Evolutionary conservation across 1,140 invertebrate species (phyloP).

Genomic region (Calliopsis andreniformis): DNA sequence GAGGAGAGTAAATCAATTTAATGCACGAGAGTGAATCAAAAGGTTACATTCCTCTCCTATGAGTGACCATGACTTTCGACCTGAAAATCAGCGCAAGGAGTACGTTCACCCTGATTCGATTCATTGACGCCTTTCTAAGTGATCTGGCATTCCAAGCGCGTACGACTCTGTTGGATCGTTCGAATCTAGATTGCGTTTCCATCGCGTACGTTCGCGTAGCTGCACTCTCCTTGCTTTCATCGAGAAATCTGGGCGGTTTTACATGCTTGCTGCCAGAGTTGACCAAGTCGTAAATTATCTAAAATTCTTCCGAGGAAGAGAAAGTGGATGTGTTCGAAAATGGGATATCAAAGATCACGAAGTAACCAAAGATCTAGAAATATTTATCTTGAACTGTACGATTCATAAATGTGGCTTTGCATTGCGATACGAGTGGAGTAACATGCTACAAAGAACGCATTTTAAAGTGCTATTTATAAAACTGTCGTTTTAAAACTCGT

Average conservation of each 20-base stretch:
- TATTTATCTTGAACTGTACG: too few relatives aligned
- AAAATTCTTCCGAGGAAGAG: too few relatives aligned
- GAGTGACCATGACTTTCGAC: conserved; percentile 49
- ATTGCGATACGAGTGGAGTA: too few relatives aligned
- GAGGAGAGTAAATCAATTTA: background rate
- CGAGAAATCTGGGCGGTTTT: conserved; percentile 45
- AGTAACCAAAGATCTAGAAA: too few relatives aligned
- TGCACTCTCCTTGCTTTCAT: conserved; percentile 53
- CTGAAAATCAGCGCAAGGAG: conserved; percentile 33
- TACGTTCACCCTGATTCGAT: conserved; percentile 50
- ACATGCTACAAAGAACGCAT: too few relatives aligned
- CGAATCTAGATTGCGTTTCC: conserved; percentile 62
- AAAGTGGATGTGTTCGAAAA: too few relatives aligned
- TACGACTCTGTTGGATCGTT: conserved; percentile 28
- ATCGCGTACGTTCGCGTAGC: conserved; percentile 29
- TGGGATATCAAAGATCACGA: too few relatives aligned
- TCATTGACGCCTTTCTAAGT: conserved; percentile 52
- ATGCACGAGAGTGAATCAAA: conserved; percentile 8
- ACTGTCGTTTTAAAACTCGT: too few relatives aligned
- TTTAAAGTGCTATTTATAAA: too few relatives aligned
- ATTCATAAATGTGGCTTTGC: too few relatives aligned
- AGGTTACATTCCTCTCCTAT: background rate
- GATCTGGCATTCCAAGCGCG: conserved; percentile 27
- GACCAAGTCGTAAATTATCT: too few relatives aligned
- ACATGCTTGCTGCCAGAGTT: background rate